Evolutionary conservation across 2,888 invertebrate species (phyloP), one percentile per base, ranked within the genome.

Genomic region (Ctena decussata): DNA sequence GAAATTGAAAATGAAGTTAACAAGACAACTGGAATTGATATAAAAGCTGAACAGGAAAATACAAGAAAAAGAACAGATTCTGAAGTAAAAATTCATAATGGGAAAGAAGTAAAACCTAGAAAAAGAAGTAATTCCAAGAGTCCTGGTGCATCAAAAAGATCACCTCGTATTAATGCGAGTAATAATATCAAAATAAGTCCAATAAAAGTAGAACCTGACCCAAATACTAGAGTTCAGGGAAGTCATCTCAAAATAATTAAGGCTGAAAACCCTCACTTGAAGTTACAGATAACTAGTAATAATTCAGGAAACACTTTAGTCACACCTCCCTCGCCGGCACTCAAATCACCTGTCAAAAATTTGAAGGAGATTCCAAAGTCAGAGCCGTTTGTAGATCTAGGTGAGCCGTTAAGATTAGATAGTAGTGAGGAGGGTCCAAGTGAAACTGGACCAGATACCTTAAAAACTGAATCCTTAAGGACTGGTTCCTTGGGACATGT

Each of bases 41-140:
- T 57, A 27, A 57, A 5, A 27, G 8, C 57, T 27, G 57, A 2
- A 21, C 57, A 57, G 2, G 57, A 57, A 27, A 27, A 5, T 35
- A 35, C 8, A 30, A 41, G 24, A 44, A 24, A 41, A 71, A 77
- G 30, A 82, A 77, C 27, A 27, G 57, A 57, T 39, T 37, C 39
- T 27, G 60, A 57, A 75, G 37, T 39, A 39, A 75, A 57, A n/a
- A 57, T 27, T 27, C 60, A 37, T 37, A 32, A 60, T 41, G 75
- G 39, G 60, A 41, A 57, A 27, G 57, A 60, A 49, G 60, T 41
- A 21, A 75, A 75, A 37, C 75, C 35, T 12, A 75, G 60, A 53
- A 60, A 75, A 37, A 57, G 39, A 75, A 60, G 60, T 27, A 75
- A 75, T 27, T 60, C 60, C 37, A 60, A 75, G 24, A 60, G 60